Percentiles rank a stretch among this genome's conserved stretches.
Conservation (phyloP, 2,113 vertebrate species). For the Dasypus novemcinctus region DNA sequence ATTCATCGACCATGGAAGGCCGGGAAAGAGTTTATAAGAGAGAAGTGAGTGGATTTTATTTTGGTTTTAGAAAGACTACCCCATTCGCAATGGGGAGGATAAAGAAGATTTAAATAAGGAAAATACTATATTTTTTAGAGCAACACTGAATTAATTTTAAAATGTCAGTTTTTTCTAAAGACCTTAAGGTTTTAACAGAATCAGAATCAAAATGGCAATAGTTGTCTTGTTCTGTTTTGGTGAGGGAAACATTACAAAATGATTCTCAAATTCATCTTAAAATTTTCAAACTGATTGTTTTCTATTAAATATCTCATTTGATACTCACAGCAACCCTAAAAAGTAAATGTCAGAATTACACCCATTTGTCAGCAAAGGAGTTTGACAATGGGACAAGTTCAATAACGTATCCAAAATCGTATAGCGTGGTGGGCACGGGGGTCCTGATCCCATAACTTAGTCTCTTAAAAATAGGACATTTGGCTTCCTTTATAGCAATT, state of each 20-base stretch:
- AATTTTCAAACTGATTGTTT: not conserved
- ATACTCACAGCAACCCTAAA: not conserved
- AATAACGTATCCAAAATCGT: not conserved
- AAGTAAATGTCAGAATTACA: not conserved
- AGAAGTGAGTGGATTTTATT: not conserved
- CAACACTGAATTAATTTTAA: not conserved
- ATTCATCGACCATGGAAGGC: not conserved
- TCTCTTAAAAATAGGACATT: not conserved
- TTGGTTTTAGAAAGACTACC: not conserved
- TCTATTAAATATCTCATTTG: not conserved
- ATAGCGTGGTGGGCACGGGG: not conserved
- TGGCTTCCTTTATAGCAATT: not conserved
- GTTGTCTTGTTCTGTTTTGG: not conserved
- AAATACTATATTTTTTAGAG: not conserved
- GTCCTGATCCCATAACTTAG: not conserved
- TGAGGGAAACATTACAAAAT: not conserved
- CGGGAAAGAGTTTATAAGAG: not conserved
- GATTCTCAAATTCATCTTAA: not conserved
- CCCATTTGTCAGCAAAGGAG: not conserved
- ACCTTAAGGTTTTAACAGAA: not conserved
- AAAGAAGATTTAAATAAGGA: not conserved
- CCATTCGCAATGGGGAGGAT: not conserved
- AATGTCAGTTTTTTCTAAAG: not conserved
- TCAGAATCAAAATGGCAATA: not conserved
- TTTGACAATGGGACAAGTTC: not conserved